Conservation (phyloP, 2,113 vertebrate species). For the Pygoscelis antarcticus region DNA sequence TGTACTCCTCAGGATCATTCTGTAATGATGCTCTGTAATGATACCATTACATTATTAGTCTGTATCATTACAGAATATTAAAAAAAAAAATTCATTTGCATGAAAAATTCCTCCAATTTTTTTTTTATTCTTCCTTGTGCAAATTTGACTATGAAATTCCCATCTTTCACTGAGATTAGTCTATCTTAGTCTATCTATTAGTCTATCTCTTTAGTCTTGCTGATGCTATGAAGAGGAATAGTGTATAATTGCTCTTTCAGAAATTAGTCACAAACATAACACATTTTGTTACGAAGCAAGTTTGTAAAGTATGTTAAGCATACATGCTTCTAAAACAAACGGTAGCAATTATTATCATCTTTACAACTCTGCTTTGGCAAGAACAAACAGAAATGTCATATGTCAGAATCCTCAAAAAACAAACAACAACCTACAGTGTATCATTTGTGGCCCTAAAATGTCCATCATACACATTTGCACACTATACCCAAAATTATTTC, state of each 20-base stretch:
- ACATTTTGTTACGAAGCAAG: neutral
- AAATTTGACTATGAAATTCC: neutral
- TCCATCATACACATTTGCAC: neutral
- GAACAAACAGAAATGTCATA: neutral
- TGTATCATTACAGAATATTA: neutral
- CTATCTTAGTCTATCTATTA: rapidly evolving
- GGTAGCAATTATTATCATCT: neutral
- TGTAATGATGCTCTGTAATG: neutral
- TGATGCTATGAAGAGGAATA: neutral
- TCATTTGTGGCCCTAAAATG: neutral
- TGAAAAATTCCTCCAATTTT: neutral
- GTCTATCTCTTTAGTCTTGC: neutral
- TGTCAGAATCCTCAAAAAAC: neutral
- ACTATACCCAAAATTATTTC: neutral
- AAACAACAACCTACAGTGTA: neutral
- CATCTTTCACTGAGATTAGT: neutral
- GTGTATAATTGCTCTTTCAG: neutral
- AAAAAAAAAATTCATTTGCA: neutral
- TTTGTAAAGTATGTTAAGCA: neutral
- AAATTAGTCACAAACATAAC: neutral
- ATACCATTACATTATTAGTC: neutral
- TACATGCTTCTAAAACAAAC: neutral
- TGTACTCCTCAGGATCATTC: neutral
- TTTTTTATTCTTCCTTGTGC: neutral
- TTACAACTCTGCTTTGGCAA: neutral